These are phyloP conservation scores for Copidosoma floridanum DNA, from an alignment of 1,140 invertebrate genomes.

Conservation along the genomic window DNA sequence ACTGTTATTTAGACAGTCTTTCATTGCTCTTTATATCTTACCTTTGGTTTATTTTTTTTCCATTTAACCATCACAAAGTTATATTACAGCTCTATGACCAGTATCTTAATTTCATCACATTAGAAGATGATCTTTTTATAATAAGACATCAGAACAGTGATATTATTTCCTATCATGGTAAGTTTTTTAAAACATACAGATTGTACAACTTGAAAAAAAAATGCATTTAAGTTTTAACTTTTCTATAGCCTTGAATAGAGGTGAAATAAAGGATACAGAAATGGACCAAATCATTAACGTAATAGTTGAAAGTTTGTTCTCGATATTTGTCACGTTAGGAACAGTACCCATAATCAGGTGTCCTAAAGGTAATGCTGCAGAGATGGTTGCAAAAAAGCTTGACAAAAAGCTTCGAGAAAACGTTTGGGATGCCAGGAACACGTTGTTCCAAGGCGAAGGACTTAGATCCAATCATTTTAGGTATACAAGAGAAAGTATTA, in stretches of 20 bases:
- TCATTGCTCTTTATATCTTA: too few species aligned
- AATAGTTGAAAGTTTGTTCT: conserved; percentile 95
- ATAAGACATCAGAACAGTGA: conserved; percentile 90
- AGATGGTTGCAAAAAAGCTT: conserved; percentile 95
- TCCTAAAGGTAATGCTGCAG: conserved; percentile 94
- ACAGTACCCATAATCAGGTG: conserved; percentile 94
- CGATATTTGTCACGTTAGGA: conserved; percentile 93
- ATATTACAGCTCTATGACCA: conserved; percentile 82
- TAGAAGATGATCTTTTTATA: conserved; percentile 98
- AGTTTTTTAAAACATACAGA: conserved; percentile 35
- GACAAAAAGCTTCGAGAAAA: conserved; percentile 98
- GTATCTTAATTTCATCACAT: conserved; percentile 96
- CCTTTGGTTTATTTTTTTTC: too few species aligned
- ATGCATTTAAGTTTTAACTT: too few species aligned
- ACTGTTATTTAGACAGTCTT: conserved; percentile 25
- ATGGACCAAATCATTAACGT: conserved; percentile 93
- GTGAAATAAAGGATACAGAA: conserved; percentile 92
- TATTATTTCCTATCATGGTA: conserved; percentile 88
- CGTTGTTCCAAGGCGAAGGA: conserved; percentile 86
- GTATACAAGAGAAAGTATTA: conserved; percentile 39
- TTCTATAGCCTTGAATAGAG: conserved; percentile 82
- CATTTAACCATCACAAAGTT: not conserved
- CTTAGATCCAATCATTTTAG: conserved; percentile 70
- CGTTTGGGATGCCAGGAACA: conserved; percentile 93
- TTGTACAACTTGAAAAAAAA: not conserved